Evolutionary conservation across 2,113 vertebrate genomes (phyloP).

Genomic region (Recurvirostra avosetta): DNA sequence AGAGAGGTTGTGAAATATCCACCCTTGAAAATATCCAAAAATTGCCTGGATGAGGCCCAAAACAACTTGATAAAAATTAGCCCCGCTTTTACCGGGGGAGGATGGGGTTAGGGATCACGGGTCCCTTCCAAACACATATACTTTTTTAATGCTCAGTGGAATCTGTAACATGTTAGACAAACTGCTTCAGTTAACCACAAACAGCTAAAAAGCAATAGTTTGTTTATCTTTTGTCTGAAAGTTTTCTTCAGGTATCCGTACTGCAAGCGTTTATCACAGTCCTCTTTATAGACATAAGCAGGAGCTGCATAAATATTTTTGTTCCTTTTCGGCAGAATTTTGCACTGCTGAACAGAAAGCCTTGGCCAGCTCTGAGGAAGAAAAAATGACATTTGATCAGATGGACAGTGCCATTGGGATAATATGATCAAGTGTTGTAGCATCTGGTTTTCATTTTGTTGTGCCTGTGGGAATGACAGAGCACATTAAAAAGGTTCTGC

Average conservation of each 20-base stretch:
- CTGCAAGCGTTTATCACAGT: neutral
- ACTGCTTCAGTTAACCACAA: neutral
- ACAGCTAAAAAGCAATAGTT: neutral
- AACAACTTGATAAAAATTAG: neutral
- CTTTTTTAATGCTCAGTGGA: neutral
- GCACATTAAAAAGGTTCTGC: neutral
- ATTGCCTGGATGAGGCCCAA: neutral
- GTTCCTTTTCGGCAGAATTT: neutral
- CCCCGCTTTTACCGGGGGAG: neutral
- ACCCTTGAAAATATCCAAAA: neutral
- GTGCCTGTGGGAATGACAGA: neutral
- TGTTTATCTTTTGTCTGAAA: neutral
- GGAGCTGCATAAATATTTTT: neutral
- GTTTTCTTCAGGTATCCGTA: neutral
- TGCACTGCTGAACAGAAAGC: neutral
- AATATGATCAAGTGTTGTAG: neutral
- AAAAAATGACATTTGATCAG: neutral
- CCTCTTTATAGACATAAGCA: neutral
- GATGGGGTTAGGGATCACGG: neutral
- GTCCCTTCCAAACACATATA: neutral
- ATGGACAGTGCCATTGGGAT: neutral
- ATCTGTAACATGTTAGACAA: neutral
- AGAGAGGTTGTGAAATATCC: neutral
- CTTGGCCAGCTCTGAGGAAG: neutral
- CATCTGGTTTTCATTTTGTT: neutral